Percentiles rank a stretch among this genome's conserved stretches.
phyloP scores from a whole-genome alignment of 2,888 invertebrate genomes.

The Eurois occulta region DNA sequence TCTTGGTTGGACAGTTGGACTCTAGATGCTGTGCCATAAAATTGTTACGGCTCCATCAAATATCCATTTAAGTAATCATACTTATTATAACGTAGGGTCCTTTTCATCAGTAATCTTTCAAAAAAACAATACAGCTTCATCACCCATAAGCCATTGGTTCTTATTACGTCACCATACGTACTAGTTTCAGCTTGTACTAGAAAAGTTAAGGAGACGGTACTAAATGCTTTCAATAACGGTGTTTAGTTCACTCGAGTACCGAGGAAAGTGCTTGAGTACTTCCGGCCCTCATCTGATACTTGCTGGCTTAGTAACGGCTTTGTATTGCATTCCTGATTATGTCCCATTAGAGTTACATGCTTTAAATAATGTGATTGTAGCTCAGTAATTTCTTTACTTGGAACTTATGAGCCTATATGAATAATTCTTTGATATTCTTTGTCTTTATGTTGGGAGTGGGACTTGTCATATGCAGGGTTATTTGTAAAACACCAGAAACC shows the following conservation, averaged over 20 bases:
- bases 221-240: constrained; percentile 56
- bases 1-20: no score
- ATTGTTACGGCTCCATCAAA: not conserved
- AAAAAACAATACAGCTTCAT: no score
- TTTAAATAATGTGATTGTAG: constrained; percentile 25
- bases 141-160: not conserved
- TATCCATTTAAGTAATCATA: not conserved
- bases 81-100: not conserved
- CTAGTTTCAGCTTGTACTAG: constrained; percentile 9
- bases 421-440: not conserved
- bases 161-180: constrained; percentile 2
- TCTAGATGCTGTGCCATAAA: no score
- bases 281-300: constrained; percentile 32
- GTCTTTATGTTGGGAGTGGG: not conserved
- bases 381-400: not conserved
- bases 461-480: no score
- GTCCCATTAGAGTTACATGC: constrained; percentile 37
- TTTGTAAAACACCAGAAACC: no score
- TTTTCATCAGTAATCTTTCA: not conserved
- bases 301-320: constrained; percentile 25
- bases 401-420: not conserved
- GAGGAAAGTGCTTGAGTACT: constrained; percentile 42
- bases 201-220: constrained; percentile 27
- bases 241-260: constrained; percentile 36
- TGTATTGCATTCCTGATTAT: constrained; percentile 34